phyloP scores from a whole-genome alignment of 2,888 invertebrate species.

The Oligia latruncula region DNA sequence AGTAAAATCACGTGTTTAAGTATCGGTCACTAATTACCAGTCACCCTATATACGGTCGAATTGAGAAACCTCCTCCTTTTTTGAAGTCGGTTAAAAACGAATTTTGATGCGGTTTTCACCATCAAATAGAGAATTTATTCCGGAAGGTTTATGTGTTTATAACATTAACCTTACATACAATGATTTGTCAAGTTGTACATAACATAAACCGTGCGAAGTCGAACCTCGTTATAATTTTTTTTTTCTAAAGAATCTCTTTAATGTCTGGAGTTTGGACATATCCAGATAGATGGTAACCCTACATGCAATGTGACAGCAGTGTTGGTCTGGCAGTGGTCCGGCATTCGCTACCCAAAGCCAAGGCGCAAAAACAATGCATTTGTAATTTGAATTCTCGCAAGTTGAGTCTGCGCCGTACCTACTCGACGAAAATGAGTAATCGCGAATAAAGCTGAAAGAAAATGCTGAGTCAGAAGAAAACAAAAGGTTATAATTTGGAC shows the following conservation, averaged over 20 bases:
- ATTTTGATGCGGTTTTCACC: too few relatives aligned
- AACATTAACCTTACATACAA: background rate
- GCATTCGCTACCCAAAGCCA: background rate
- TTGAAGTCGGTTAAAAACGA: too few relatives aligned
- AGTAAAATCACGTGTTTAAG: too few relatives aligned
- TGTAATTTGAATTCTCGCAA: background rate
- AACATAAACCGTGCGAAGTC: too few relatives aligned
- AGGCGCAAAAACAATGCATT: background rate
- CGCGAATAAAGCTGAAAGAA: background rate
- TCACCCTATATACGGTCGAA: too few relatives aligned
- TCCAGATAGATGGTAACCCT: background rate
- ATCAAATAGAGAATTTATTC: background rate
- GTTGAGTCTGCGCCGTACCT: background rate
- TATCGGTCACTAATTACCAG: too few relatives aligned
- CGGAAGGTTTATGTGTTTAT: background rate
- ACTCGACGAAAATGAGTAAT: slow-evolving; percentile 11
- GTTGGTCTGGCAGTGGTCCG: background rate
- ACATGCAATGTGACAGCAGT: background rate
- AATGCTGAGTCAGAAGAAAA: background rate
- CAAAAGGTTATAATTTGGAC: background rate
- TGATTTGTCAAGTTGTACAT: background rate
- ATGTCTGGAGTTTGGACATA: background rate
- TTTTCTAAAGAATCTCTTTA: background rate
- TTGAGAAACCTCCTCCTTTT: too few relatives aligned
- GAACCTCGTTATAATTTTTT: background rate